A percentile compares a stretch with the other conserved stretches of the same genome.
Conservation (phyloP, 2,113 vertebrate genomes). For the Psammodynastes pulverulentus region DNA sequence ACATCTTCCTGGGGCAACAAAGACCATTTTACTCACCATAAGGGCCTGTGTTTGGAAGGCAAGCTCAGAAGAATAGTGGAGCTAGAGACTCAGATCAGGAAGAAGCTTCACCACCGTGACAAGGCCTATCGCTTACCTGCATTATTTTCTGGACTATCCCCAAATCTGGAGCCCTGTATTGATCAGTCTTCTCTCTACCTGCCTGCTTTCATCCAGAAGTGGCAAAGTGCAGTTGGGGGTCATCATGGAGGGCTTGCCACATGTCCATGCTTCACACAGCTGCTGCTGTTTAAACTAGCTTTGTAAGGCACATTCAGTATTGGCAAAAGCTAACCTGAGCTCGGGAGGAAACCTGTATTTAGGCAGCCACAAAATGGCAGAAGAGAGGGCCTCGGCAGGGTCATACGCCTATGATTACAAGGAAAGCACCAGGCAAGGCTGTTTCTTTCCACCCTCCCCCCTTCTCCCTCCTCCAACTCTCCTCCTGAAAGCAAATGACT, state of each 20-base stretch:
- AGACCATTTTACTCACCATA: neutral
- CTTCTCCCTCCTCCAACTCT: neutral
- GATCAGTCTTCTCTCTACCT: neutral
- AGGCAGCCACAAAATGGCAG: slow-evolving; percentile 28
- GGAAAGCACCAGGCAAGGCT: neutral
- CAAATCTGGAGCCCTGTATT: neutral
- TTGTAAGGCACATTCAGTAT: neutral
- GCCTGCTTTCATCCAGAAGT: neutral
- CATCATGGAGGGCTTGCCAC: neutral
- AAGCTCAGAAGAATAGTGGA: neutral
- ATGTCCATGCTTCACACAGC: slow-evolving; percentile 16
- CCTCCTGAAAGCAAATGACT: neutral
- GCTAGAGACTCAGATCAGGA: neutral
- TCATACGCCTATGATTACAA: slow-evolving; percentile 23
- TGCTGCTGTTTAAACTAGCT: slow-evolving; percentile 6
- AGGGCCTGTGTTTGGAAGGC: neutral
- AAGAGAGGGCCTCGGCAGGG: slow-evolving; percentile 13
- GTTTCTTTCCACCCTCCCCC: neutral
- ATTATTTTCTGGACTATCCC: neutral
- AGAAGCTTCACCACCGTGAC: neutral
- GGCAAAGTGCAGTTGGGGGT: neutral
- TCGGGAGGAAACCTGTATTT: neutral
- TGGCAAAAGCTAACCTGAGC: neutral
- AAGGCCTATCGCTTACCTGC: neutral
- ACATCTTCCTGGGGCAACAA: neutral